These are phyloP conservation scores for Gambusia affinis DNA, from an alignment of 2,113 vertebrate species.

Conservation along the genomic window DNA sequence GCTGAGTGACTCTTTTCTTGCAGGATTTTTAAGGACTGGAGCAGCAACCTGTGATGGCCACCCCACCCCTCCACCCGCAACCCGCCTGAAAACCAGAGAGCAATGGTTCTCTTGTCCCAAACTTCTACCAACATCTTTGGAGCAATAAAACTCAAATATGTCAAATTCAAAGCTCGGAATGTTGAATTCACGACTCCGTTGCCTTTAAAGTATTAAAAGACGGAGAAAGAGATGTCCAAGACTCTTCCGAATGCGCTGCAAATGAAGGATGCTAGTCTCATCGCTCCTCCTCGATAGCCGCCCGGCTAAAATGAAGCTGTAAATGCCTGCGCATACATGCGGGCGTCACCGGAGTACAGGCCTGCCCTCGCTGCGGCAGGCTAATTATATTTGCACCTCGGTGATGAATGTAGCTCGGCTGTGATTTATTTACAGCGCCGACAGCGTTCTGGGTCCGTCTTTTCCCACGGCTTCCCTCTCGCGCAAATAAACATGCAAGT, in stretches of 20 bases:
- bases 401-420: slow-evolving; percentile 67
- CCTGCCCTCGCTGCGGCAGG: slow-evolving; percentile 44
- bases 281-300: slow-evolving; percentile 9
- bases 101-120: slow-evolving; percentile 15
- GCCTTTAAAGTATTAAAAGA: neutral
- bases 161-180: too few relatives aligned
- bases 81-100: neutral
- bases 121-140: neutral
- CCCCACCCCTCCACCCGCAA: too few relatives aligned
- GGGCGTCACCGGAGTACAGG: slow-evolving; percentile 47
- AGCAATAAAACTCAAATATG: neutral
- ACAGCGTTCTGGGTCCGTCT: slow-evolving; percentile 29
- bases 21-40: neutral
- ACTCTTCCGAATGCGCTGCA: neutral
- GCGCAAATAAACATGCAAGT: neutral
- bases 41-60: too few relatives aligned
- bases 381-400: slow-evolving; percentile 60
- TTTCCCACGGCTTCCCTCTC: neutral
- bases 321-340: slow-evolving; percentile 41
- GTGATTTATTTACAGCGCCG: slow-evolving; percentile 56
- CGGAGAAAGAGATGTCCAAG: neutral
- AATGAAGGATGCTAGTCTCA: slow-evolving; percentile 23
- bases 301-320: slow-evolving; percentile 43
- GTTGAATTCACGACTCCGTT: neutral
- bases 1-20: neutral